phyloP scores from a whole-genome alignment of 2,797 vertebrate genomes.

The Sebastes itinus region DNA sequence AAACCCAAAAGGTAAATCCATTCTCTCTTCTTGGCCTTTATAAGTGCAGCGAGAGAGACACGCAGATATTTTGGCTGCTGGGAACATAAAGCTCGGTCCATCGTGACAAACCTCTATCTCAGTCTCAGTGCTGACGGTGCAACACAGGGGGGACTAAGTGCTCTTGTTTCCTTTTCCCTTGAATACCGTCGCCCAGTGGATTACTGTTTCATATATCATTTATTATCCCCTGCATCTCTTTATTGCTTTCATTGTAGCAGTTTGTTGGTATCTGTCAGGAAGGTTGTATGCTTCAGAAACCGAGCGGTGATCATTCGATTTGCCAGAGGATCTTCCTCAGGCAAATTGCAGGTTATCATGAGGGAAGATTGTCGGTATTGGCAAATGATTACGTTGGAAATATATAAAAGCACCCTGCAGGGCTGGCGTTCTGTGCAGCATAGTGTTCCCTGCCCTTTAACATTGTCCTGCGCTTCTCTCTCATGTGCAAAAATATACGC shows the following conservation, averaged over 20 bases:
- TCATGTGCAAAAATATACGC: slow-evolving; percentile 40
- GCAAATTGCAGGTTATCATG: background rate
- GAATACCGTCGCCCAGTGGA: slow-evolving; percentile 30
- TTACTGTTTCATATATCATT: slow-evolving; percentile 62
- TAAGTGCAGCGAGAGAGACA: slow-evolving; percentile 42
- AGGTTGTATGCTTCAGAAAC: background rate
- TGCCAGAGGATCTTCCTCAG: slow-evolving; percentile 7
- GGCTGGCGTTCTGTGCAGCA: slow-evolving; percentile 29
- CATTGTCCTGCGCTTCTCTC: slow-evolving; percentile 7
- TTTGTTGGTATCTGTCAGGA: slow-evolving; percentile 14
- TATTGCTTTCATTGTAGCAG: slow-evolving; percentile 29
- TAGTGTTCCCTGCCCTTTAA: background rate
- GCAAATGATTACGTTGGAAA: slow-evolving; percentile 27
- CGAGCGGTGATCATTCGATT: background rate
- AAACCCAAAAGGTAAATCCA: slow-evolving; percentile 64
- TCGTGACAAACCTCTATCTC: slow-evolving; percentile 37
- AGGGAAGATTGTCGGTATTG: background rate
- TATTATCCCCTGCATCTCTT: slow-evolving; percentile 38
- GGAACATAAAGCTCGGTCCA: slow-evolving; percentile 22
- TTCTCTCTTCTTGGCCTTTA: slow-evolving; percentile 40
- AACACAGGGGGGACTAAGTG: slow-evolving; percentile 44
- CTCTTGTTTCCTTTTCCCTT: slow-evolving; percentile 48
- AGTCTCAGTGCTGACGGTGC: slow-evolving; percentile 32
- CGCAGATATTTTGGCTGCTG: slow-evolving; percentile 39
- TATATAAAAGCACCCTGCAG: slow-evolving; percentile 37